phyloP scores from a whole-genome alignment of 2,113 vertebrate species.

The Muscicapa adusta region DNA sequence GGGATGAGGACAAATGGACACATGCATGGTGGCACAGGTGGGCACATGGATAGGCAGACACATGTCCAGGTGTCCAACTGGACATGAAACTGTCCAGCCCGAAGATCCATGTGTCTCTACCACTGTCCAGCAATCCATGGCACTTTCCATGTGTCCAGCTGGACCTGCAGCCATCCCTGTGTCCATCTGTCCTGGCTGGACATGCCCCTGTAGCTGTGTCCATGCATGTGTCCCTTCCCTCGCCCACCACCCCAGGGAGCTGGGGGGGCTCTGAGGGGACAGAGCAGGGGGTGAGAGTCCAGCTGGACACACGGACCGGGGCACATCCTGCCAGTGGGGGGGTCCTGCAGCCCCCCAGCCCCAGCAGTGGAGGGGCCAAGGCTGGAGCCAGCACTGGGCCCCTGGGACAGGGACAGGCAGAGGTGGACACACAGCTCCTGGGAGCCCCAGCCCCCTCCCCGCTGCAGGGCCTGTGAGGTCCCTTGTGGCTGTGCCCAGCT shows the following conservation, averaged over 20 bases:
- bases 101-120: not conserved
- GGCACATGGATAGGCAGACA: not conserved
- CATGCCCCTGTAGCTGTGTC: rapidly evolving
- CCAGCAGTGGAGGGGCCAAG: not conserved
- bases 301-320: not conserved
- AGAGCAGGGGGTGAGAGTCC: not conserved
- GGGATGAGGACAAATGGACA: not conserved
- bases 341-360: not conserved
- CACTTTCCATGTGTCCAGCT: not conserved
- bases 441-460: too few species aligned
- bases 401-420: not conserved
- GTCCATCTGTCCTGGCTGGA: not conserved
- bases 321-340: not conserved
- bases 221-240: not conserved
- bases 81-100: rapidly evolving
- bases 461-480: not conserved
- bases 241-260: rapidly evolving
- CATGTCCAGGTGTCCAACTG: not conserved
- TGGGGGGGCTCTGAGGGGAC: too few species aligned
- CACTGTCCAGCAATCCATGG: not conserved
- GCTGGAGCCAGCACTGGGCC: not conserved
- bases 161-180: not conserved
- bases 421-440: not conserved
- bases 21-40: not conserved
- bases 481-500: not conserved